A percentile compares a stretch with the other conserved stretches of the same genome.
phyloP scores from a whole-genome alignment of 2,797 vertebrate genomes.

The Epinephelus coioides region DNA sequence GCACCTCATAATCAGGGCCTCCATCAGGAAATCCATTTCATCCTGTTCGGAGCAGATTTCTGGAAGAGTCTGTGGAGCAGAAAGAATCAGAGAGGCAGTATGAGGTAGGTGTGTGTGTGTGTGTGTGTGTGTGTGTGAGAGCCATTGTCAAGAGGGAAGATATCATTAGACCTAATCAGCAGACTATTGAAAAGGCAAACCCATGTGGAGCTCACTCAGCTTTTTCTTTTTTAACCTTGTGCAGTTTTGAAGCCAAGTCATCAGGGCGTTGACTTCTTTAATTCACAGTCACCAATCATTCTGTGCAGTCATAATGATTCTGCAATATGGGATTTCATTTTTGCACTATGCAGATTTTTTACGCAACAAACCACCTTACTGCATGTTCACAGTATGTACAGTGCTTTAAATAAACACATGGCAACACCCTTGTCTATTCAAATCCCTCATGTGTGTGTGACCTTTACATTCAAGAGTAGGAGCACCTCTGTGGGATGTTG shows the following conservation, averaged over 20 bases:
- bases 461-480: constrained; percentile 28
- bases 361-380: neutral
- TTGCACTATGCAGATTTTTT: neutral
- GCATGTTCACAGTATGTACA: neutral
- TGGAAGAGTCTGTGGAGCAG: constrained; percentile 89
- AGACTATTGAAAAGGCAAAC: constrained; percentile 31
- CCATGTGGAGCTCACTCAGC: constrained; percentile 7
- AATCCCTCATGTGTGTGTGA: constrained; percentile 1
- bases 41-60: constrained; percentile 96
- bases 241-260: neutral
- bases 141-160: constrained; percentile 15
- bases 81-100: constrained; percentile 38
- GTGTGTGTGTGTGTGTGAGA: neutral
- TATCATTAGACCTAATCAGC: constrained; percentile 39
- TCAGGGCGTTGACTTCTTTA: neutral
- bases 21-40: constrained; percentile 96
- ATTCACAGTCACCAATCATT: constrained; percentile 6
- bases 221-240: constrained; percentile 6
- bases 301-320: neutral
- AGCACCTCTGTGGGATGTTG: constrained; percentile 1
- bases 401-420: neutral
- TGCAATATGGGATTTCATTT: neutral
- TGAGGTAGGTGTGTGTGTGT: neutral
- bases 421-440: constrained; percentile 14
- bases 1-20: constrained; percentile 95